A percentile compares a stretch with the other conserved stretches of the same genome.
Evolutionary conservation across 2,797 vertebrate genomes (phyloP).

Genomic region (Arnoldichthys spilopterus): DNA sequence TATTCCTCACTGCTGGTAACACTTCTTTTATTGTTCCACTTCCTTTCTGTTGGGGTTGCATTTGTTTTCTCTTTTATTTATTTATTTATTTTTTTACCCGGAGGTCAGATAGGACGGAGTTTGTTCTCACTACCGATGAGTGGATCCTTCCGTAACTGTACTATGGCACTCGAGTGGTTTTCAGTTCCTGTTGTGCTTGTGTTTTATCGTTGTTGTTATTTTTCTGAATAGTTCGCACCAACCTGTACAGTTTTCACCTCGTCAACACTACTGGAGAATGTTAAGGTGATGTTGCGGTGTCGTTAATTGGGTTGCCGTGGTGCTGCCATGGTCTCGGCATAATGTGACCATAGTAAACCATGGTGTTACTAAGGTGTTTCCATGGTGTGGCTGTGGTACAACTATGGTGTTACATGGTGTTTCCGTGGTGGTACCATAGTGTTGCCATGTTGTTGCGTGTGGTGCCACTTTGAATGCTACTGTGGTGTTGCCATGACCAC

Average conservation of each 20-base stretch:
- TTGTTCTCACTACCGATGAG: constrained; percentile 70
- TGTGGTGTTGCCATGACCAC: background rate
- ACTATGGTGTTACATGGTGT: background rate
- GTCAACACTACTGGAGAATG: constrained; percentile 59
- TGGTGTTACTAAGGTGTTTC: background rate
- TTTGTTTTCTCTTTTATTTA: constrained; percentile 51
- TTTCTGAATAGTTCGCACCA: constrained; percentile 76
- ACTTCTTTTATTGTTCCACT: constrained; percentile 70
- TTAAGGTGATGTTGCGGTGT: constrained; percentile 34
- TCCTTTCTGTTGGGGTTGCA: constrained; percentile 73
- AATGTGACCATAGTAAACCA: background rate
- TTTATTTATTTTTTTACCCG: constrained; percentile 62
- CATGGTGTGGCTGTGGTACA: background rate
- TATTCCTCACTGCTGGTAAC: constrained; percentile 56
- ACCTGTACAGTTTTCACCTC: constrained; percentile 78
- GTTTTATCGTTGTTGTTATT: constrained; percentile 77
- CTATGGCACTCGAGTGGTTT: constrained; percentile 80
- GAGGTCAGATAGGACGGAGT: constrained; percentile 72
- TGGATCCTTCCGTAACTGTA: constrained; percentile 75
- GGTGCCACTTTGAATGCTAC: constrained; percentile 34
- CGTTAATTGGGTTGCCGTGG: constrained; percentile 15
- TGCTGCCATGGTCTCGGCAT: background rate
- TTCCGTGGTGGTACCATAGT: constrained; percentile 55
- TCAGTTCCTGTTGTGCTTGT: constrained; percentile 74
- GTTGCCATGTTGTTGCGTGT: constrained; percentile 31